Conservation (phyloP, 2,113 vertebrate species). For the Ailurus styani region DNA sequence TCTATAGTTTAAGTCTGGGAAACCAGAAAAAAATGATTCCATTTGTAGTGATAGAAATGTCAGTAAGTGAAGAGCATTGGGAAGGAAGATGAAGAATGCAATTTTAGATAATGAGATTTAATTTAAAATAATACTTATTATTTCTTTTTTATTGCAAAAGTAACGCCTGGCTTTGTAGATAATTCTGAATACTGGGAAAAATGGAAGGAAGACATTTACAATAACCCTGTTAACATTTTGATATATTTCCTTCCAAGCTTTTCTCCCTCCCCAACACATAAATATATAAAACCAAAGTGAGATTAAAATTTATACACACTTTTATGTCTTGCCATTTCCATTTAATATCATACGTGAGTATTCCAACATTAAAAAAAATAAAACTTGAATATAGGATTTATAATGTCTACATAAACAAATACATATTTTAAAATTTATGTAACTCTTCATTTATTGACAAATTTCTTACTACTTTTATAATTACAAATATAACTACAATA, state of each 20-base stretch:
- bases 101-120: slow-evolving; percentile 64
- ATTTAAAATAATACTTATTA: slow-evolving; percentile 63
- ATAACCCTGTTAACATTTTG: slow-evolving; percentile 44
- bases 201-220: slow-evolving; percentile 36
- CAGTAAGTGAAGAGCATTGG: slow-evolving; percentile 40
- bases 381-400: background rate
- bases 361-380: background rate
- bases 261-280: background rate
- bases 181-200: slow-evolving; percentile 43
- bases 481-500: background rate
- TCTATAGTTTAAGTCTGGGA: background rate
- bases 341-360: background rate
- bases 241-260: background rate
- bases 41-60: slow-evolving; percentile 36
- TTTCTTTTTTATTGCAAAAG: slow-evolving; percentile 53
- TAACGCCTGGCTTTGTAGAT: slow-evolving; percentile 53
- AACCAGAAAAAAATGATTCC: slow-evolving; percentile 32
- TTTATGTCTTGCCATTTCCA: background rate
- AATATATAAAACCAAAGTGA: slow-evolving; percentile 17
- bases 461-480: background rate
- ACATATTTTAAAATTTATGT: background rate
- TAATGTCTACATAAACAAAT: background rate
- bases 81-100: slow-evolving; percentile 53
- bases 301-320: slow-evolving; percentile 1
- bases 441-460: background rate